phyloP scores from a whole-genome alignment of 2,113 vertebrate genomes.

The Phylloscopus whistleri region DNA sequence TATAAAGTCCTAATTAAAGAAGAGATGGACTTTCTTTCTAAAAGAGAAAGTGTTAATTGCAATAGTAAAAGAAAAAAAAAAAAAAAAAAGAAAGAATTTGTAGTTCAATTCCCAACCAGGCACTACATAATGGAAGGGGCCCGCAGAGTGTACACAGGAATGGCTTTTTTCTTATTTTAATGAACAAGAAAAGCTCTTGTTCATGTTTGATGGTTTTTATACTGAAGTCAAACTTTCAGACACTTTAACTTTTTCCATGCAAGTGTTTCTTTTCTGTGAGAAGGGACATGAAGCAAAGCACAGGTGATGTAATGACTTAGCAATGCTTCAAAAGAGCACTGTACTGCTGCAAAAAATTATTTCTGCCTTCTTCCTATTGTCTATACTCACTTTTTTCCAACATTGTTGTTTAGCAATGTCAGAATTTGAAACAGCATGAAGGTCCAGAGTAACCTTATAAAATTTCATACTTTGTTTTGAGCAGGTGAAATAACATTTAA shows the following conservation, averaged over 20 bases:
- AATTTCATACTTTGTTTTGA: neutral
- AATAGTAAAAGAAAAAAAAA: neutral
- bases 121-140: neutral
- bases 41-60: neutral
- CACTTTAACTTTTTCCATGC: neutral
- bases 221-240: neutral
- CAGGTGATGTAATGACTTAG: neutral
- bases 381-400: neutral
- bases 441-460: neutral
- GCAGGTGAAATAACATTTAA: neutral
- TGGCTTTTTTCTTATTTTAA: neutral
- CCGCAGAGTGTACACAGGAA: neutral
- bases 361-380: neutral
- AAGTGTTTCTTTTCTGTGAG: neutral
- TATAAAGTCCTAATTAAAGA: conserved; percentile 2
- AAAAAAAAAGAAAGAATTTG: neutral
- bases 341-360: neutral
- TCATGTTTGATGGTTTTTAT: neutral
- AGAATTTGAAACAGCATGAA: neutral
- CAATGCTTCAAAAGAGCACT: neutral
- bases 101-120: neutral
- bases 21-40: neutral
- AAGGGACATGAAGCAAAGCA: neutral
- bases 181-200: neutral
- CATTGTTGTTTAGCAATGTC: neutral